Evolutionary conservation across 35 echinoderm and acorn worm genomes (phyloP), one percentile per base, ranked within the genome.

Genomic region (Holothuria glaberrima): DNA sequence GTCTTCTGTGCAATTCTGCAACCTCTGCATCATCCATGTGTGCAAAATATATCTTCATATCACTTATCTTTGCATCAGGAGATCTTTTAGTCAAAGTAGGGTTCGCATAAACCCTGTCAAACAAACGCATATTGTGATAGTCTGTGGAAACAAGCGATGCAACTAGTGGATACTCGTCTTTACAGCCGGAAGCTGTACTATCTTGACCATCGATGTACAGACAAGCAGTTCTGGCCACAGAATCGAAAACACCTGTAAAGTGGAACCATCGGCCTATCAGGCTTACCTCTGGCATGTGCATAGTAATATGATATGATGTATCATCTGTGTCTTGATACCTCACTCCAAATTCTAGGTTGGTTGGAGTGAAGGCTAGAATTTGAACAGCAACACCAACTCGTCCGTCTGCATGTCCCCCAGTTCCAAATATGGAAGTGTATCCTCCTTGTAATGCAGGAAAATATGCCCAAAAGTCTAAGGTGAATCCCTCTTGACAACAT

Each of bases 391-490:
- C 17, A 3, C 71, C 71, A 4, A 29, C 12, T 17, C 41, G 3
- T 6, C 34, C 29, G 9, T 75, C 71, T 21, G 32, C 31, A 38
- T 32, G 32, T 31, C 71, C 71, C 14, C 79, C 79, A n/a, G 50
- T 82, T 9, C 35, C 28, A 60, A 82, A 82, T 18, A 34, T 41
- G 13, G 21, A 9, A 54, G 50, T n/a, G 71, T 22, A 14, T 38
- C 7, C 31, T 0, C 9, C 14, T 41, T 75, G 22, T 17, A 18
- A 16, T 41, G 71, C 1, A 1, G 66, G 21, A 4, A 28, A 12
- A 82, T 82, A 82, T 20, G 22, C 79, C 79, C 79, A 82, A 60
- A 82, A 82, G 20, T 82, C 79, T 29, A 60, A 18, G 1, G 79
- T 82, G n/a, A 58, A 25, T 19, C 79, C 79, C 7, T 82, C 36